Evolutionary conservation across 2,797 vertebrate genomes (phyloP), one percentile per base, ranked within the genome.

Genomic region (Coendou prehensilis): DNA sequence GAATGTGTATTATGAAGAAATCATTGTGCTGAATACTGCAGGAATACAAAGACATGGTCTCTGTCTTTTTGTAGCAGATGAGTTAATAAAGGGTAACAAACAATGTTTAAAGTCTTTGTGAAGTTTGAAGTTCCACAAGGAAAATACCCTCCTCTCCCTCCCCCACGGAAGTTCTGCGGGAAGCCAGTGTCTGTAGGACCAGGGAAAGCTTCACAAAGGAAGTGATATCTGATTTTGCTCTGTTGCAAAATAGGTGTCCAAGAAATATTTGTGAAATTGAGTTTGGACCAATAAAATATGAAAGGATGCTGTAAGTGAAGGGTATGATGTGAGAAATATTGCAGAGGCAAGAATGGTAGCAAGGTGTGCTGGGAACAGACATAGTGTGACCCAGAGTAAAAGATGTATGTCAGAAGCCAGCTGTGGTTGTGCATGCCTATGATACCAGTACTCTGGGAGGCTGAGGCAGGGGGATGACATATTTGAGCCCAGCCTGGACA

Each of bases 1-100:
- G 75, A 82, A 87, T 81, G 54, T 91, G n/a, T 76, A 86, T 95
- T 96, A 89, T 61, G 59, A 92, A 78, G 59, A 91, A 96, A 89
- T 17, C 56, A 54, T 45, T 84, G 47, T 88, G 13, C 26, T 81
- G 59, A 89, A 87, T 76, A 57, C 20, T 64, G 7, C 18, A 84
- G 47, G 47, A 83, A 76, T 50, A 82, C 37, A 93, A 94, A 75
- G 9, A 91, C 57, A 18, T 47, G 52, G 15, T 73, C 15, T 92
- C 63, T 91, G 20, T 89, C 17, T 20, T 92, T 96, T 67, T 5
- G 18, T 45, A 86, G 33, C 23, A 61, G 76, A 59, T 73, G 75
- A 64, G 14, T 95, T 89, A 63, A 80, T 80, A 82, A 52, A 95
- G 83, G 82, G 14, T 76, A 86, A 86, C 84, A 76, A 91, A n/a